Evolutionary conservation across 2,888 invertebrate species (phyloP).

Genomic region (Helleia helle): DNA sequence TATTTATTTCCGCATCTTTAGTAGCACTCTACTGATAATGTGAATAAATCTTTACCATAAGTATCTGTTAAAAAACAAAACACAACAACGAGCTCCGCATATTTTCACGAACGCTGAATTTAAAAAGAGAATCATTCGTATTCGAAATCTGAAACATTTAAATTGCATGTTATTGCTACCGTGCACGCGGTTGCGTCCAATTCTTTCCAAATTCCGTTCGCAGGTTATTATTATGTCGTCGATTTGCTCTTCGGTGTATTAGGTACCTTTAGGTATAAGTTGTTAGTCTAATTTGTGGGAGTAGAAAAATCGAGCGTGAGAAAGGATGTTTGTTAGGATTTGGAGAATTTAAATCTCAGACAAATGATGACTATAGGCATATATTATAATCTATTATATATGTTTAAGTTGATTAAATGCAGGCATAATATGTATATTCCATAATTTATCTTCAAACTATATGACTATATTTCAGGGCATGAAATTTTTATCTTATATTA

Average conservation of each 20-base stretch:
- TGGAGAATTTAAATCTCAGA: conserved; percentile 12
- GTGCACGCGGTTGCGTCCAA: conserved; percentile 51
- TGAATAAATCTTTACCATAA: too few relatives aligned
- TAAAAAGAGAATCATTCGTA: conserved; percentile 29
- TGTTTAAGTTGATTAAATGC: too few relatives aligned
- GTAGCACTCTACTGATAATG: too few relatives aligned
- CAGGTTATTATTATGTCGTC: conserved; percentile 62
- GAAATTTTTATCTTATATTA: too few relatives aligned
- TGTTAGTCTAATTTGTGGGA: conserved; percentile 64
- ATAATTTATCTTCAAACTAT: too few relatives aligned
- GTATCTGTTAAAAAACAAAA: not conserved
- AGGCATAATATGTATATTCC: too few relatives aligned
- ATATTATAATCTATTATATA: not conserved
- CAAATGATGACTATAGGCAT: not conserved
- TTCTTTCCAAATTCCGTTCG: conserved; percentile 52
- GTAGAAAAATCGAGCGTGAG: conserved; percentile 57
- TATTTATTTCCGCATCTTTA: too few relatives aligned
- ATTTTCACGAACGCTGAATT: conserved; percentile 31
- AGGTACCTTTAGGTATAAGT: conserved; percentile 49
- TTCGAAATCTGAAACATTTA: conserved; percentile 71
- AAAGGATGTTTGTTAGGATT: conserved; percentile 30
- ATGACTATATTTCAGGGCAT: too few relatives aligned
- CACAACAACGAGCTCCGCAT: conserved; percentile 17
- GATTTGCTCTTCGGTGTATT: conserved; percentile 61
- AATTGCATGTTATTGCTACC: conserved; percentile 71